These are phyloP conservation scores for Erebia aethiops DNA, from an alignment of 2,888 invertebrate genomes.

Conservation along the genomic window DNA sequence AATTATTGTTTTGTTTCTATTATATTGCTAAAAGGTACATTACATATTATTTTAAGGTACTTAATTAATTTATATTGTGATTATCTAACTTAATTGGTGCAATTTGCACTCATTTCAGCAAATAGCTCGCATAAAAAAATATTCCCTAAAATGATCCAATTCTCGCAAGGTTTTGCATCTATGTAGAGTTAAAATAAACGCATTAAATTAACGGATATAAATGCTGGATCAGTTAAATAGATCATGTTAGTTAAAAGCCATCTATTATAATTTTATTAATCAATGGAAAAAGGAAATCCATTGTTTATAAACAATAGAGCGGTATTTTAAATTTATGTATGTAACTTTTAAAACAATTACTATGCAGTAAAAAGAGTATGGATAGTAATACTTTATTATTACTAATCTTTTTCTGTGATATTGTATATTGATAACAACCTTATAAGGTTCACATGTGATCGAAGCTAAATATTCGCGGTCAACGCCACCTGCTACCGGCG, in stretches of 20 bases:
- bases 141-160: too few species aligned
- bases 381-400: not conserved
- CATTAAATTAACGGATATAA: too few species aligned
- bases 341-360: not conserved
- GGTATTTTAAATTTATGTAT: not conserved
- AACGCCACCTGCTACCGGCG: slow-evolving; percentile 41
- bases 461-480: slow-evolving; percentile 36
- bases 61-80: too few species aligned
- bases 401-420: not conserved
- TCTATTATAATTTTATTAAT: too few species aligned
- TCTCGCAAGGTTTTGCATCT: too few species aligned
- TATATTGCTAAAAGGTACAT: not conserved
- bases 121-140: too few species aligned
- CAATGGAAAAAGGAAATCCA: not conserved
- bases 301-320: not conserved
- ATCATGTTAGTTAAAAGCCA: too few species aligned
- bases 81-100: too few species aligned
- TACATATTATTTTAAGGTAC: too few species aligned
- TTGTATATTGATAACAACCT: not conserved
- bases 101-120: too few species aligned
- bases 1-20: not conserved
- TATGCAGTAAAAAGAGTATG: not conserved
- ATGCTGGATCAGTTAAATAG: too few species aligned
- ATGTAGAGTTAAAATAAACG: too few species aligned
- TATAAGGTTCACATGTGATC: slow-evolving; percentile 51